Percentiles rank a stretch among this genome's conserved stretches.
Conservation (phyloP, 2,888 invertebrate species). For the Lochmaea capreae region DNA sequence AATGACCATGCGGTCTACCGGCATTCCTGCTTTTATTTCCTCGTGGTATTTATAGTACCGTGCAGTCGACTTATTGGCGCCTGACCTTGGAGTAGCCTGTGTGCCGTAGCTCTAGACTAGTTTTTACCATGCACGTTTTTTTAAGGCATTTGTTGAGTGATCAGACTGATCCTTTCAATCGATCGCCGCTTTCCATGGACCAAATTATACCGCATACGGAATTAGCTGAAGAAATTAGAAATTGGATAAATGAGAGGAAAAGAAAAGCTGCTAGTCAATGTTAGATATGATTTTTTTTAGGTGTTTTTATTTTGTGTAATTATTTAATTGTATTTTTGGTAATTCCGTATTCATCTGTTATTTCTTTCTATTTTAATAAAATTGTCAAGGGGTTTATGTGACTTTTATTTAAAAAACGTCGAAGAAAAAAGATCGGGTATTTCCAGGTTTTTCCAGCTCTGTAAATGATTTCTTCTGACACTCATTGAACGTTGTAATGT, state of each 20-base stretch:
- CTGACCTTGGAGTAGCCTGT: too few species aligned
- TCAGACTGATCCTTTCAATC: slow-evolving; percentile 96
- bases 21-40: too few species aligned
- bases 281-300: background rate
- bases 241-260: slow-evolving; percentile 79
- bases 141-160: slow-evolving; percentile 87
- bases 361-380: background rate
- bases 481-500: too few species aligned
- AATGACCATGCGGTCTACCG: too few species aligned
- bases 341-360: background rate
- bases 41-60: too few species aligned
- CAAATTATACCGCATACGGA: slow-evolving; percentile 85
- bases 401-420: background rate
- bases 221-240: slow-evolving; percentile 80
- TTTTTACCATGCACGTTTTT: background rate
- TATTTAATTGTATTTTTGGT: background rate
- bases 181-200: slow-evolving; percentile 93
- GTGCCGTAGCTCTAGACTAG: too few species aligned
- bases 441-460: too few species aligned
- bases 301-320: background rate
- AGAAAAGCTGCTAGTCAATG: slow-evolving; percentile 18
- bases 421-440: too few species aligned
- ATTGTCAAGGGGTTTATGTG: background rate
- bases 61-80: too few species aligned
- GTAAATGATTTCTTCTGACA: too few species aligned